Evolutionary conservation across 1,140 invertebrate species (phyloP).

Genomic region (Catajapyx aquilonaris): DNA sequence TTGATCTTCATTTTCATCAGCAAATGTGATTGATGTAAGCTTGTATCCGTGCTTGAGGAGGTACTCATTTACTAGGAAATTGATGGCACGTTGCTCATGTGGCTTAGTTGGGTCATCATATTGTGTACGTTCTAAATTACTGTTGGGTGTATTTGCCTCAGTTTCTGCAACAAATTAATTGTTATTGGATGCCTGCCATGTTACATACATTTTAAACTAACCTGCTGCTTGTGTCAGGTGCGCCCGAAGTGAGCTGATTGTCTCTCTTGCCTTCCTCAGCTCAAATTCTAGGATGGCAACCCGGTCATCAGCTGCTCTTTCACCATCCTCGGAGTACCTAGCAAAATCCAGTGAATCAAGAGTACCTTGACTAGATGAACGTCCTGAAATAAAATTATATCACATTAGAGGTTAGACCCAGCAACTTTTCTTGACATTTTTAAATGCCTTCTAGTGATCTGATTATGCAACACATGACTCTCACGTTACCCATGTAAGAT

Average conservation of each 20-base stretch:
- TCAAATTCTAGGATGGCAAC: constrained; percentile 78
- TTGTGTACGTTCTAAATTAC: constrained; percentile 1
- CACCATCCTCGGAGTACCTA: constrained; percentile 70
- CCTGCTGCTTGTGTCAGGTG: constrained; percentile 59
- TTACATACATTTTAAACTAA: constrained; percentile 14
- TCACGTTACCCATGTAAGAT: too few species aligned
- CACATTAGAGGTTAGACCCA: too few species aligned
- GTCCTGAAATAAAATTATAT: constrained; percentile 29
- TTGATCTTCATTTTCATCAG: constrained; percentile 78
- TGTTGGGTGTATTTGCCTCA: constrained; percentile 33
- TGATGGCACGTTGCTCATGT: constrained; percentile 62
- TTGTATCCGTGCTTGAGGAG: constrained; percentile 59
- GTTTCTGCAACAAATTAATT: constrained; percentile 34
- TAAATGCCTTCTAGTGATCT: too few species aligned
- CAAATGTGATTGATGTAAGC: constrained; percentile 74
- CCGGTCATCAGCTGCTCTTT: constrained; percentile 44
- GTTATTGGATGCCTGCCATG: not conserved
- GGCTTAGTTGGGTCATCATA: constrained; percentile 42
- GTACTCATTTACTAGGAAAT: constrained; percentile 79
- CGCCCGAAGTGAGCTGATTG: constrained; percentile 56
- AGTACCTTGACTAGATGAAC: constrained; percentile 70
- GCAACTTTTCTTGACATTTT: too few species aligned
- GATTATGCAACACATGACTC: too few species aligned
- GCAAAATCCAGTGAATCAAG: constrained; percentile 74
- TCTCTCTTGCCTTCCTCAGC: constrained; percentile 65